A percentile compares a stretch with the other conserved stretches of the same genome.
phyloP scores from a whole-genome alignment of 2,113 vertebrate genomes.

The Menidia beryllina region DNA sequence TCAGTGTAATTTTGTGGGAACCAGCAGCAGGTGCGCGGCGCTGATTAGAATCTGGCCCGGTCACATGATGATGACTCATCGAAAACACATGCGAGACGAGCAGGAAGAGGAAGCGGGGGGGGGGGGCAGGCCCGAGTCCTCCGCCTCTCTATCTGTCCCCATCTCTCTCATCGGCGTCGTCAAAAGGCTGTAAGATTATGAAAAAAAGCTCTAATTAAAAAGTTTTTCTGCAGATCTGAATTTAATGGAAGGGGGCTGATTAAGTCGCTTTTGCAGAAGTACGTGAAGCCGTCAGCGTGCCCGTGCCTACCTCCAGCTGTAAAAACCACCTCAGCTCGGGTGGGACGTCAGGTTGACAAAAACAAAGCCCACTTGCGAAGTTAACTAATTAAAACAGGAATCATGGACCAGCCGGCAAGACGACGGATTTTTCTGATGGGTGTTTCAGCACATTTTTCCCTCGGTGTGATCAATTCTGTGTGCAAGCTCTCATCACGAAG shows the following conservation, averaged over 20 bases:
- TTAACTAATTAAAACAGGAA: constrained; percentile 71
- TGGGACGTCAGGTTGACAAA: constrained; percentile 63
- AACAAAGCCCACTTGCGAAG: constrained; percentile 71
- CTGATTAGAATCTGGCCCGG: constrained; percentile 69
- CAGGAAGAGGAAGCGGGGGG: constrained; percentile 55
- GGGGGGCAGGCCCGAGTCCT: constrained; percentile 47
- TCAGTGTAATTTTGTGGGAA: constrained; percentile 48
- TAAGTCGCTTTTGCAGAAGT: constrained; percentile 62
- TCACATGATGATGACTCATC: constrained; percentile 68
- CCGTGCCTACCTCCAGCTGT: constrained; percentile 36
- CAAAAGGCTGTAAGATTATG: constrained; percentile 62
- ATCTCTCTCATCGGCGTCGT: constrained; percentile 66
- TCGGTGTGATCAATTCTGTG: constrained; percentile 21
- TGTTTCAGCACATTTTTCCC: constrained; percentile 46
- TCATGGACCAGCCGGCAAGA: constrained; percentile 59
- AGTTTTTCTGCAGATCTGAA: constrained; percentile 57
- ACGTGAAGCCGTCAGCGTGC: constrained; percentile 28
- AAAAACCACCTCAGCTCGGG: constrained; percentile 34
- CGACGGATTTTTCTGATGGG: constrained; percentile 68
- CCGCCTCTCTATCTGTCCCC: constrained; percentile 35
- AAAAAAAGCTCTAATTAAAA: constrained; percentile 71
- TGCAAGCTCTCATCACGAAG: constrained; percentile 41
- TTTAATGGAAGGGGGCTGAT: constrained; percentile 67
- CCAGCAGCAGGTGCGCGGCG: constrained; percentile 66
- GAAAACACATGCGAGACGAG: constrained; percentile 38